Conservation (phyloP, 2,113 vertebrate species). For the Delphinus delphis region DNA sequence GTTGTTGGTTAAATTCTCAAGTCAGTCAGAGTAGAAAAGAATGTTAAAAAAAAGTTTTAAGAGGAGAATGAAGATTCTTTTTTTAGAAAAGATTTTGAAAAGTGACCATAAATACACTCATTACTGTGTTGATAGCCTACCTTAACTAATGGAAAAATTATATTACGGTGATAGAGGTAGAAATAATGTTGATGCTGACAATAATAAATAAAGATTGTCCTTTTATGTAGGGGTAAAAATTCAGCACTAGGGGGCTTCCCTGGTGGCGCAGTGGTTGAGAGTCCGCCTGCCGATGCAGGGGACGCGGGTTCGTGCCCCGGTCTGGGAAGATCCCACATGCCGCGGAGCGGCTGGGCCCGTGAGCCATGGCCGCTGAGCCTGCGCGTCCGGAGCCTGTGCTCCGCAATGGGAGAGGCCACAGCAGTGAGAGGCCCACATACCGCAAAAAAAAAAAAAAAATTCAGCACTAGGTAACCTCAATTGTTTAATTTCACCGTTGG, state of each 20-base stretch:
- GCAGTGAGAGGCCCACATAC: too few species aligned
- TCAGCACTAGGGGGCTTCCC: neutral
- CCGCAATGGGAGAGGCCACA: too few species aligned
- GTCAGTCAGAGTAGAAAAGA: constrained; percentile 40
- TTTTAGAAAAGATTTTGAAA: neutral
- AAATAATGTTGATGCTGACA: neutral
- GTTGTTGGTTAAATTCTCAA: constrained; percentile 48
- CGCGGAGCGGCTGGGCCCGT: too few species aligned
- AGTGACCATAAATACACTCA: neutral
- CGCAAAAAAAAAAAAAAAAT: neutral
- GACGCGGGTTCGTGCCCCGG: too few species aligned
- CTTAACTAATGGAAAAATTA: constrained; percentile 26
- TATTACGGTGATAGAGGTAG: neutral
- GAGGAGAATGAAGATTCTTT: neutral
- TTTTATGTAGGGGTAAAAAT: constrained; percentile 16
- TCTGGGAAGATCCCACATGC: too few species aligned
- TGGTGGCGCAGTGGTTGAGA: too few species aligned
- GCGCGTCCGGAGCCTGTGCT: too few species aligned
- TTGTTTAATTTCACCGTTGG: constrained; percentile 2
- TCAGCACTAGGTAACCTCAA: neutral
- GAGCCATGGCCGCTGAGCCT: too few species aligned
- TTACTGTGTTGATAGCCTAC: neutral
- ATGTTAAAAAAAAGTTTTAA: neutral
- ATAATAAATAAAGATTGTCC: constrained; percentile 2
- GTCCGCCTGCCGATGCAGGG: too few species aligned